Evolutionary conservation across 2,888 invertebrate species (phyloP).

Genomic region (Cantharis lateralis): DNA sequence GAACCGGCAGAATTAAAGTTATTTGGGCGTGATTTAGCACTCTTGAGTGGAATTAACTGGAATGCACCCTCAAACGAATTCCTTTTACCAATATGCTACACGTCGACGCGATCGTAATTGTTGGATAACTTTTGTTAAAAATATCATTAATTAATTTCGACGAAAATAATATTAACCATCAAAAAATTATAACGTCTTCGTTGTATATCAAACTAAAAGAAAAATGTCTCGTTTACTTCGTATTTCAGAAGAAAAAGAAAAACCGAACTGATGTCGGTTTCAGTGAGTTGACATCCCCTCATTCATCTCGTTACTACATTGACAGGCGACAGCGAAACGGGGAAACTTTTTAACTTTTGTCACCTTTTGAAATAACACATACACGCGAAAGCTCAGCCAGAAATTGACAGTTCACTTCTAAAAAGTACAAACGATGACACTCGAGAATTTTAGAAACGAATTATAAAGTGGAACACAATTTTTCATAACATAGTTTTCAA

Average conservation of each 20-base stretch:
- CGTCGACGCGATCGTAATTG: background rate
- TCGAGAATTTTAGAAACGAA: background rate
- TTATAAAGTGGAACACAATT: background rate
- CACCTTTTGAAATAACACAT: slow-evolving; percentile 29
- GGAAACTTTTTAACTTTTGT: slow-evolving; percentile 31
- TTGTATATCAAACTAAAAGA: background rate
- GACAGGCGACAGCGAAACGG: slow-evolving; percentile 27
- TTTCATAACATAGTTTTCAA: background rate
- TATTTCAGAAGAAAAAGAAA: slow-evolving; percentile 10
- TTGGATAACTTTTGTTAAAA: background rate
- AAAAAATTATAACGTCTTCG: background rate
- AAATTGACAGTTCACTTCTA: slow-evolving; percentile 27
- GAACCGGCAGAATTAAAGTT: background rate
- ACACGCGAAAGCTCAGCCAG: slow-evolving; percentile 19
- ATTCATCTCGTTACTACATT: slow-evolving; percentile 27
- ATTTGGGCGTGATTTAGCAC: background rate
- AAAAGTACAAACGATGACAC: slow-evolving; percentile 9
- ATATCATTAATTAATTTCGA: background rate
- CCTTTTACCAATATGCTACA: background rate
- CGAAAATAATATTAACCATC: background rate
- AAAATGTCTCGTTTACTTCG: slow-evolving; percentile 3
- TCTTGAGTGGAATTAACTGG: background rate
- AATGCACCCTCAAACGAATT: background rate
- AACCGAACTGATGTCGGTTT: slow-evolving; percentile 26
- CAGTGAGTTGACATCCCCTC: slow-evolving; percentile 27